Evolutionary conservation across 2,888 invertebrate genomes (phyloP), one percentile per base, ranked within the genome.

Genomic region (Drosophila aldrichi): DNA sequence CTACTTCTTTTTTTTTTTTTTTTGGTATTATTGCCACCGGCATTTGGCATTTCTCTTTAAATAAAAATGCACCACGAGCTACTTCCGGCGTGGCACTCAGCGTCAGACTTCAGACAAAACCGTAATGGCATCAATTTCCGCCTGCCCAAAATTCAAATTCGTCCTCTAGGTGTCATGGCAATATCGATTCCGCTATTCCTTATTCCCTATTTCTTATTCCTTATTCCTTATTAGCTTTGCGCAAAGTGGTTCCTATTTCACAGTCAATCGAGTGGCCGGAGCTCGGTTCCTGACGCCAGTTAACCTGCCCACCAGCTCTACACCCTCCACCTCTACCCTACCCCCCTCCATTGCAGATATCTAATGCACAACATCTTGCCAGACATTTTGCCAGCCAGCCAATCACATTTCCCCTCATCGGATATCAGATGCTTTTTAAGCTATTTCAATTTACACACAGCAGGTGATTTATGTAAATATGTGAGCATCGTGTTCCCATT

Each of bases 121-220:
- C 82, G 74, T 88, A 84, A 84, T 88, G 86, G 86, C 88, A 88
- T 82, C 86, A 80, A 84, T 88, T 88, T 88, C 86, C 84, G 80
- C 65, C 77, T 58, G 77, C 74, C 79, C 44, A 55, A 82, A 84
- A 88, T 76, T 82, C 68, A 63, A 83, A 87, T 76, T 86, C 68
- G 41, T 54, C 51, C 59, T 41, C 44, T 25, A 68, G 70, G 69
- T 63, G 70, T 54, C 79, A 71, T 70, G 71, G 63, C 66, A 76
- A 81, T 76, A 29, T 46, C 59, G 63, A 57, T 51, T 62, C 34
- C 49, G 54, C 68, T 66, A 70, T 72, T 55, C 14, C 36, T 14
- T 38, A 36, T 36, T 36, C 36, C 14, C 6, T 38, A 36, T 36
- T 36, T 14, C 14, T 3, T 5, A 36, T 36, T 36, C 36, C 14